Conservation (phyloP, 2,113 vertebrate genomes). For the Aptenodytes forsteri region DNA sequence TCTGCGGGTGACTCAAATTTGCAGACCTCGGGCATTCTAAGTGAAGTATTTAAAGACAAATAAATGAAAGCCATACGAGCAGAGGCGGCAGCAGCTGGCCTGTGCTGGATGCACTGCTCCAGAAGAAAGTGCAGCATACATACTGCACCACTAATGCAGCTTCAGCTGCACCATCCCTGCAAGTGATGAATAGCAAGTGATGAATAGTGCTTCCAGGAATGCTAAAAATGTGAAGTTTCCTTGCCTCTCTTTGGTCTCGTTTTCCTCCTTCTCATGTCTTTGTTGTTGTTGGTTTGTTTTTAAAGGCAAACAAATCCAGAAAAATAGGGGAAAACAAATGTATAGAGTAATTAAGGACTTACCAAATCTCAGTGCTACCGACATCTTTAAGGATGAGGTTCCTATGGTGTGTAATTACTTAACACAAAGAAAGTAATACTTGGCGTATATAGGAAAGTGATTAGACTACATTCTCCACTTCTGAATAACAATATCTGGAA, state of each 20-base stretch:
- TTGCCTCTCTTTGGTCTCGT: neutral
- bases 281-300: neutral
- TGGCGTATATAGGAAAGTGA: neutral
- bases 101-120: neutral
- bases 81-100: neutral
- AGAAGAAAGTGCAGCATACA: neutral
- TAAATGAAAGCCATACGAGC: neutral
- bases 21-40: neutral
- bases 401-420: neutral
- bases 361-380: neutral
- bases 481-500: neutral
- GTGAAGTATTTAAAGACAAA: neutral
- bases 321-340: neutral
- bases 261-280: neutral
- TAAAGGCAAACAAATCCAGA: neutral
- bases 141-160: rapidly evolving
- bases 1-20: neutral
- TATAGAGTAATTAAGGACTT: neutral
- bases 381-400: neutral
- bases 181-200: neutral
- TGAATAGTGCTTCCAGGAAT: neutral
- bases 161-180: neutral
- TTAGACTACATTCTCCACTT: neutral
- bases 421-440: neutral
- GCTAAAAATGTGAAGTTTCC: neutral